Conservation (phyloP, 2,888 invertebrate genomes). For the Steinernema carpocapsae region DNA sequence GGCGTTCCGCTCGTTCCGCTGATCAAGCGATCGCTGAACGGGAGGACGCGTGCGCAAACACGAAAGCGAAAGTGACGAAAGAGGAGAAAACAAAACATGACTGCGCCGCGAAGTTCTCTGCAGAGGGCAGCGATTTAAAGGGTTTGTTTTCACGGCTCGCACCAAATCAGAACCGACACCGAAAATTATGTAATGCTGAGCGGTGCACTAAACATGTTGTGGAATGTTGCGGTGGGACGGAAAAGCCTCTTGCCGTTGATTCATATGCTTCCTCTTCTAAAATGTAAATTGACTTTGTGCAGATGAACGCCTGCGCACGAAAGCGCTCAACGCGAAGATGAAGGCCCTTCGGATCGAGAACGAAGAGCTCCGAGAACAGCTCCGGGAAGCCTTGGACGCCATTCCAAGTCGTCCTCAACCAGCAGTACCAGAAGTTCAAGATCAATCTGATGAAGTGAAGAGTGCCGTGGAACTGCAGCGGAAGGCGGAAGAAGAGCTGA, state of each 20-base stretch:
- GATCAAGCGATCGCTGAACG: too few relatives aligned
- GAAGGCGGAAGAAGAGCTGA: neutral
- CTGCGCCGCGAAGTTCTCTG: too few relatives aligned
- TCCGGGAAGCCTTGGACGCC: neutral
- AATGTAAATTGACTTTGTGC: conserved; percentile 37
- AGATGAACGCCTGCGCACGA: conserved; percentile 62
- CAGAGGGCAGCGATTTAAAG: too few relatives aligned
- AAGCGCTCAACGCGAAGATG: conserved; percentile 62
- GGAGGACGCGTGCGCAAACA: neutral
- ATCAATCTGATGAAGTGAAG: neutral
- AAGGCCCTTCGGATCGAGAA: conserved; percentile 39
- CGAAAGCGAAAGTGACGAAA: conserved; percentile 29
- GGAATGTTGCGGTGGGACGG: too few relatives aligned
- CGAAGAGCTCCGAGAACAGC: conserved; percentile 38
- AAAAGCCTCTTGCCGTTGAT: too few relatives aligned
- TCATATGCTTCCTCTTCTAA: too few relatives aligned
- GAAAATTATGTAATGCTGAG: too few relatives aligned
- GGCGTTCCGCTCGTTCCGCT: too few relatives aligned
- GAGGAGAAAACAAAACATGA: neutral
- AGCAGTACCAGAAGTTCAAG: neutral
- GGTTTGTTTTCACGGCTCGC: too few relatives aligned
- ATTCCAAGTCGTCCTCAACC: too few relatives aligned
- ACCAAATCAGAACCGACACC: too few relatives aligned
- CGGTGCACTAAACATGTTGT: too few relatives aligned
- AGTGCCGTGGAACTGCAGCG: neutral